Conservation (phyloP, 2,113 vertebrate genomes). For the Chloropsis hardwickii region DNA sequence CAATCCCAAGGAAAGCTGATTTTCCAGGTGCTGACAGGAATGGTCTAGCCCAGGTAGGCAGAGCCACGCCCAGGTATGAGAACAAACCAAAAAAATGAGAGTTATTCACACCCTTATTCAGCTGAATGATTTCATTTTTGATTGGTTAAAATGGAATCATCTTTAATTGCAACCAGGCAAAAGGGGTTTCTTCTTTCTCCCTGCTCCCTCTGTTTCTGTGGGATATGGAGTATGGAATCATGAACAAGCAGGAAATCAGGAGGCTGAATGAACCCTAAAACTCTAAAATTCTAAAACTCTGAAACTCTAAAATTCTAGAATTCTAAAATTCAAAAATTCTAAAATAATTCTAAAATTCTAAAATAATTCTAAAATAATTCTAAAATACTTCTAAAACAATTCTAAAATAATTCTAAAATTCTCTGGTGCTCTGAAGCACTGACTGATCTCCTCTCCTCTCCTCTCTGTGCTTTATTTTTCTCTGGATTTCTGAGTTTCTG, state of each 20-base stretch:
- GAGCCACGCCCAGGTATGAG: background rate
- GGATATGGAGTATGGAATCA: rapidly evolving
- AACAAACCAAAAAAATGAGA: background rate
- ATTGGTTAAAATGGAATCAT: no score
- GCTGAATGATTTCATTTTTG: no score
- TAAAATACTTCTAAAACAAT: no score
- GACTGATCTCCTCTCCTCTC: background rate
- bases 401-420: background rate
- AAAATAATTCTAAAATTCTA: no score
- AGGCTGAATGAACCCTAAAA: background rate
- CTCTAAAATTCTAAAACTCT: no score
- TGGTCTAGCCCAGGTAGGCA: background rate
- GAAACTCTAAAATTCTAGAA: no score
- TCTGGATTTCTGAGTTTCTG: background rate
- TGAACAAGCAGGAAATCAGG: background rate
- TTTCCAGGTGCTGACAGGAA: background rate
- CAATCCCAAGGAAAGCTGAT: background rate
- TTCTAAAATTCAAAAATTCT: no score
- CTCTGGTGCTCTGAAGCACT: background rate
- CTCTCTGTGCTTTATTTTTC: background rate
- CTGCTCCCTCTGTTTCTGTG: background rate
- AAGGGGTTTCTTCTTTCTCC: background rate
- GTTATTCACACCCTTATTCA: background rate
- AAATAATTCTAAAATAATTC: no score
- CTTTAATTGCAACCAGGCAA: background rate